A percentile compares a stretch with the other conserved stretches of the same genome.
Evolutionary conservation across 1,140 invertebrate species (phyloP).

Genomic region (Rhopalosiphum padi): DNA sequence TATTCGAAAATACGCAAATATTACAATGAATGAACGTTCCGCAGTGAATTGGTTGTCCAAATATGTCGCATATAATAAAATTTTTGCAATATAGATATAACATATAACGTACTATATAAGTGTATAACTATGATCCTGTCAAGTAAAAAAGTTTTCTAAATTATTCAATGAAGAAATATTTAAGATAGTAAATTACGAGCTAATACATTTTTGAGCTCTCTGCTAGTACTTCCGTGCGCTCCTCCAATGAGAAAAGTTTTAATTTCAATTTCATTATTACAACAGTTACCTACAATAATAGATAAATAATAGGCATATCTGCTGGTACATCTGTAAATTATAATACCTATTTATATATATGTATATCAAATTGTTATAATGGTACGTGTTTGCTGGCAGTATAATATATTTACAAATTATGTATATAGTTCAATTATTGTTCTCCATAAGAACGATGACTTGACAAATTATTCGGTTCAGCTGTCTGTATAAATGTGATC

Average conservation of each 20-base stretch:
- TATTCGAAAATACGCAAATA: neutral
- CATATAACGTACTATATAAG: no score
- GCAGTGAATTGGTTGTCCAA: neutral
- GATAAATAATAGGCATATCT: neutral
- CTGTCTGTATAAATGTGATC: constrained; percentile 1
- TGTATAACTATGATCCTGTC: neutral
- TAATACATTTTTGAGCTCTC: neutral
- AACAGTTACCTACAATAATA: neutral
- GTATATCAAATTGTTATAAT: neutral
- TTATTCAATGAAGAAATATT: neutral
- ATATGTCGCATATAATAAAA: neutral
- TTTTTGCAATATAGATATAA: neutral
- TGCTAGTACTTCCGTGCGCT: neutral
- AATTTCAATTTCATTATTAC: neutral
- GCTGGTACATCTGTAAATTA: neutral
- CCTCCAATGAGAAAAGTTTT: neutral
- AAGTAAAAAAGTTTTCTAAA: neutral
- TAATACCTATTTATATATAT: neutral
- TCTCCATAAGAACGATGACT: constrained; percentile 14
- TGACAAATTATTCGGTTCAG: constrained; percentile 4
- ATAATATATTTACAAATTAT: neutral
- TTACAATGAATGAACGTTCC: neutral
- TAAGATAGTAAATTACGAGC: neutral
- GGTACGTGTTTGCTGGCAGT: neutral
- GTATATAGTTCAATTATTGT: constrained; percentile 11